Conservation (phyloP, 2,113 vertebrate species). For the Ahaetulla prasina region DNA sequence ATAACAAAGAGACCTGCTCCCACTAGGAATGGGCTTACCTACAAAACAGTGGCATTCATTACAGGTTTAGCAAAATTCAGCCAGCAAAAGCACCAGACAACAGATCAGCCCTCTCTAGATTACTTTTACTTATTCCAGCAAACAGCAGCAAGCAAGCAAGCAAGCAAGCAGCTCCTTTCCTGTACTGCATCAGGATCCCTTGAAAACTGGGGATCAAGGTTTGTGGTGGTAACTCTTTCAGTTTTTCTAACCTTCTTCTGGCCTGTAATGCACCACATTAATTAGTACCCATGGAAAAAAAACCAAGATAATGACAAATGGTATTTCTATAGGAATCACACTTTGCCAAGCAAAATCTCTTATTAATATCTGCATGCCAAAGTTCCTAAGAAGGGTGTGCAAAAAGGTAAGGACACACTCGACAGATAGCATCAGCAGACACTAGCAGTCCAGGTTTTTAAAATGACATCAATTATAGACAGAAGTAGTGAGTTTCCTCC, state of each 20-base stretch:
- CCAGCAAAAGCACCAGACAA: conserved; percentile 35
- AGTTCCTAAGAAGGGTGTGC: background rate
- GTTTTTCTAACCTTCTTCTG: background rate
- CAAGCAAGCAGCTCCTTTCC: background rate
- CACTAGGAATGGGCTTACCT: background rate
- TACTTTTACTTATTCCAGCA: background rate
- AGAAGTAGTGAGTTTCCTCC: background rate
- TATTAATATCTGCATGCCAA: background rate
- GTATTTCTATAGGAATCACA: background rate
- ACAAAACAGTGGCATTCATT: background rate
- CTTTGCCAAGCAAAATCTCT: background rate
- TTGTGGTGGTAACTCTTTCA: background rate
- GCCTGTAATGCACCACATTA: background rate
- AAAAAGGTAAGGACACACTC: background rate
- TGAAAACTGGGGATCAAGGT: background rate
- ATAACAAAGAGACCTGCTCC: background rate
- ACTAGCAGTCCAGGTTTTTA: background rate
- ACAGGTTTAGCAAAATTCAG: conserved; percentile 25
- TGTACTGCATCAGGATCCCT: background rate
- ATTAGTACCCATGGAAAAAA: background rate
- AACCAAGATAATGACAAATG: background rate
- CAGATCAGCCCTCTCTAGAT: background rate
- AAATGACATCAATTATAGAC: background rate
- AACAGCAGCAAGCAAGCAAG: background rate
- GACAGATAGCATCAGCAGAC: background rate